Evolutionary conservation across 2,888 invertebrate genomes (phyloP), one percentile per base, ranked within the genome.

Genomic region (Chromoteleia sp.): DNA sequence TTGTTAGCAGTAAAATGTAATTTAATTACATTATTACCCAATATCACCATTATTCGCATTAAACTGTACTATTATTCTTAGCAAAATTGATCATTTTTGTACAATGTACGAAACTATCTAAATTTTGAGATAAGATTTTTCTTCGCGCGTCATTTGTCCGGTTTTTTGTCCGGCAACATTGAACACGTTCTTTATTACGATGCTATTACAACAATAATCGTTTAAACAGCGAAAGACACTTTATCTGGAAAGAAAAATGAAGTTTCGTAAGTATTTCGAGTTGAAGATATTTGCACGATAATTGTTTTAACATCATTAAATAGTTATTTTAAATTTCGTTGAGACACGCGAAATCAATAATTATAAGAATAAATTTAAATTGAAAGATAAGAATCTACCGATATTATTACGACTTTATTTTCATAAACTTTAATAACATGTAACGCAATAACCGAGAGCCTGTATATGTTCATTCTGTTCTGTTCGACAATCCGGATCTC

Each of bases 401-500:
- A 54, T 45, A 56, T 73, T 73, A 61, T 39, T 63, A 48, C 74
- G 33, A 56, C 45, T 74, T 63, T 63, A 74, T 63, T 74, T 54
- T 45, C 63, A 45, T 56, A 74, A 74, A 63, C 3, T 45, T 56
- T 43, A 63, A 74, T 74, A 56, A 63, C 41, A 36, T 30, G 58
- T 21, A 65, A 36, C 14, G 43, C 58, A 39, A 71, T 54, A 75
- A 61, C 56, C 75, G 82, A 82, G 83, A 82, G 76, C 75, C 83
- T 81, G 81, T 78, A 83, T 7, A 41, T n/a, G 25, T 36, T 65
- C 77, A 87, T 87, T 87, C 87, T 88, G 87, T 85, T 86, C 86
- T 85, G 87, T 86, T 87, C 84, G 85, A 85, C 86, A 87, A 89
- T 89, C 88, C 87, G 87, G 87, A 88, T 89, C 86, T 87, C 87